Percentiles rank a stretch among this genome's conserved stretches.
These are phyloP conservation scores for Synergus laeviventris DNA, from an alignment of 2,888 invertebrate genomes.

Conservation along the genomic window DNA sequence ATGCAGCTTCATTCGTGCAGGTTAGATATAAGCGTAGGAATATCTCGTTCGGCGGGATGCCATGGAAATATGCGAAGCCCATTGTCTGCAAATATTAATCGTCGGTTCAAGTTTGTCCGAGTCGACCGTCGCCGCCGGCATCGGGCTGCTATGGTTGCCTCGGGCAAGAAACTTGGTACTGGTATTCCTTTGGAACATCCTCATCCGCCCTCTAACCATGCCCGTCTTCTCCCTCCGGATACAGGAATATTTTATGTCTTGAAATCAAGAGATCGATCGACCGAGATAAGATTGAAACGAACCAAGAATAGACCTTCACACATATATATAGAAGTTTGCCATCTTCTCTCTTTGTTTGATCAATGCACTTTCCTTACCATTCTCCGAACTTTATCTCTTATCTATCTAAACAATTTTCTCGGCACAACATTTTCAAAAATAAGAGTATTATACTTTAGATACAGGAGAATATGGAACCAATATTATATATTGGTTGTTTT, in stretches of 20 bases:
- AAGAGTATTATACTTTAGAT: not conserved
- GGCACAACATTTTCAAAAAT: not conserved
- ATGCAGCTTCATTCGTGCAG: not conserved
- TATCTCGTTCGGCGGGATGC: constrained; percentile 50
- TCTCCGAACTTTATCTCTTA: constrained; percentile 16
- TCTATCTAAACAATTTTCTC: constrained; percentile 33
- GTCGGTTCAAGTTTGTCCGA: constrained; percentile 62
- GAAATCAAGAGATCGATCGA: constrained; percentile 44
- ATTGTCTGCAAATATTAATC: constrained; percentile 72
- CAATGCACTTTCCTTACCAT: constrained; percentile 18
- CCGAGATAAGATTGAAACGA: constrained; percentile 30
- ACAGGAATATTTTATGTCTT: constrained; percentile 42
- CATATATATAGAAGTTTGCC: not conserved
- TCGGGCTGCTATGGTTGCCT: constrained; percentile 33
- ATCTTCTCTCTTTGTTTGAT: not conserved
- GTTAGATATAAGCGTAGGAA: constrained; percentile 27
- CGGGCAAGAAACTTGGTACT: constrained; percentile 50
- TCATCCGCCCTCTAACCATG: not conserved
- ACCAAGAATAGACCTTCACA: constrained; percentile 2
- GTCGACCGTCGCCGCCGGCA: constrained; percentile 48
- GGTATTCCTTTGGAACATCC: constrained; percentile 43
- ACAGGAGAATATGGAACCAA: not conserved
- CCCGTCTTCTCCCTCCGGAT: constrained; percentile 1
- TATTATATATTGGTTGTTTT: not conserved
- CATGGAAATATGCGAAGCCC: constrained; percentile 65